phyloP scores from a whole-genome alignment of 2,888 invertebrate genomes.

The Endotricha flammealis region DNA sequence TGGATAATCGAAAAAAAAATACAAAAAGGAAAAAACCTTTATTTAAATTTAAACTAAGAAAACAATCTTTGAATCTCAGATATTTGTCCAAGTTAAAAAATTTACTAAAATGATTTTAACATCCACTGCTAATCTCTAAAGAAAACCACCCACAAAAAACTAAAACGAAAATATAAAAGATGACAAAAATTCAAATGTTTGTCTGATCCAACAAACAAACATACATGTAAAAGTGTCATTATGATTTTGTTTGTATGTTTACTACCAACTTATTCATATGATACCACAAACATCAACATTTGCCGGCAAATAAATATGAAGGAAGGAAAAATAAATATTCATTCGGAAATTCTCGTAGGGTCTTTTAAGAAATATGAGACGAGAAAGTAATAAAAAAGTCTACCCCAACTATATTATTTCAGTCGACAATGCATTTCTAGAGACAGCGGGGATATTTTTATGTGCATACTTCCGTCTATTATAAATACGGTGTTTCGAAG shows the following conservation, averaged over 20 bases:
- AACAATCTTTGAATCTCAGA: too few species aligned
- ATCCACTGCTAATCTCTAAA: too few species aligned
- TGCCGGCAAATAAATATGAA: not conserved
- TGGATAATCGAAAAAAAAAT: too few species aligned
- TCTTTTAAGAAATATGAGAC: conserved; percentile 9
- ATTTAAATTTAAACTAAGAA: too few species aligned
- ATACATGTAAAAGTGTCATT: too few species aligned
- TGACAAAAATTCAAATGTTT: too few species aligned
- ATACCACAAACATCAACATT: not conserved
- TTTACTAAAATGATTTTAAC: too few species aligned
- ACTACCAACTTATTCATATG: not conserved
- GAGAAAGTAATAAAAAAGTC: conserved; percentile 12
- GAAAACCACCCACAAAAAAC: too few species aligned
- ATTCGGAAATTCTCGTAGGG: not conserved
- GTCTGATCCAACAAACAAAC: too few species aligned
- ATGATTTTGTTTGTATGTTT: conserved; percentile 7
- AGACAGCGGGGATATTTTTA: conserved; percentile 11
- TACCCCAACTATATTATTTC: conserved; percentile 17
- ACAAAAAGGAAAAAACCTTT: too few species aligned
- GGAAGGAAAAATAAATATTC: conserved; percentile 5
- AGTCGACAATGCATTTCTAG: conserved; percentile 15
- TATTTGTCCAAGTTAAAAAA: too few species aligned
- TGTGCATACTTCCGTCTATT: conserved; percentile 11
- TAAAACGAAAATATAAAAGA: too few species aligned
- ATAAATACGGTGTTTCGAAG: not conserved